Evolutionary conservation across 2,888 invertebrate genomes (phyloP).

Genomic region (Clistopyga incitator): DNA sequence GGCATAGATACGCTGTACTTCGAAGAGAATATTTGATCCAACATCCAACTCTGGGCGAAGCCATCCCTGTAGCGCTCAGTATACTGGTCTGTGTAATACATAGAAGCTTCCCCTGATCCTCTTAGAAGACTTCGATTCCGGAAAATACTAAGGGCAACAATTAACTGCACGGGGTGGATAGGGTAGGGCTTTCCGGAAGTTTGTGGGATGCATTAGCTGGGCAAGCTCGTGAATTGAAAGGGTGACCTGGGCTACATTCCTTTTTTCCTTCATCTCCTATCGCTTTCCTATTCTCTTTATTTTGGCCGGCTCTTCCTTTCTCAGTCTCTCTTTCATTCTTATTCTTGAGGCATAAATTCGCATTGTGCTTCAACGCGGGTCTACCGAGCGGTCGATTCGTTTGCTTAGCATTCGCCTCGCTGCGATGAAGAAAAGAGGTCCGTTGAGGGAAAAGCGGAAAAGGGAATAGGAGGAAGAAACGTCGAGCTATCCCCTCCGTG

Average conservation of each 20-base stretch:
- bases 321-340: slow-evolving; percentile 70
- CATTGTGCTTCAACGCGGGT: slow-evolving; percentile 73
- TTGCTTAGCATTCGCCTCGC: slow-evolving; percentile 77
- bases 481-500: slow-evolving; percentile 69
- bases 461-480: slow-evolving; percentile 37
- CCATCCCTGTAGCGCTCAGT: neutral
- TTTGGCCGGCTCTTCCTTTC: slow-evolving; percentile 1
- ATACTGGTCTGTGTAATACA: neutral
- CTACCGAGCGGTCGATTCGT: slow-evolving; percentile 69
- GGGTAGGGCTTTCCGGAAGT: slow-evolving; percentile 34
- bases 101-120: slow-evolving; percentile 41
- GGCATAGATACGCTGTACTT: slow-evolving; percentile 26
- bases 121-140: slow-evolving; percentile 37
- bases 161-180: slow-evolving; percentile 20
- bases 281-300: slow-evolving; percentile 26
- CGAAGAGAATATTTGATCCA: slow-evolving; percentile 48
- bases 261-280: slow-evolving; percentile 38
- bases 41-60: neutral
- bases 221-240: slow-evolving; percentile 25
- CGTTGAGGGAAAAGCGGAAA: slow-evolving; percentile 58
- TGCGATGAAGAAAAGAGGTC: slow-evolving; percentile 59
- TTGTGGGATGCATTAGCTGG: slow-evolving; percentile 36
- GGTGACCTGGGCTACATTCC: slow-evolving; percentile 16
- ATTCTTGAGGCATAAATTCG: slow-evolving; percentile 74
- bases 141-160: slow-evolving; percentile 38